Evolutionary conservation across 2,888 invertebrate genomes (phyloP).

Genomic region (Pyrochroa serraticornis): DNA sequence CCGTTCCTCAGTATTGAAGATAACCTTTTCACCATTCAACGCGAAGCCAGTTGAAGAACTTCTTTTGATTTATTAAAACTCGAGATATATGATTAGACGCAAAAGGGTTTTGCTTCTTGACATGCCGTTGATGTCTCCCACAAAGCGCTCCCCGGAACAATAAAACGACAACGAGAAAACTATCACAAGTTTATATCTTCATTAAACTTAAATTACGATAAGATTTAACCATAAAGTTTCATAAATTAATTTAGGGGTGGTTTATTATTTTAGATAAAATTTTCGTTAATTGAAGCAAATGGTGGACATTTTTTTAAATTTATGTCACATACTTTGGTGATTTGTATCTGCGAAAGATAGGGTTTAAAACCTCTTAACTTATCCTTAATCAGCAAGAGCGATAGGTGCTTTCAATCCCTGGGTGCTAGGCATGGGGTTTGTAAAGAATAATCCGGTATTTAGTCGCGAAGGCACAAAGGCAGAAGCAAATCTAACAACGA

Average conservation of each 20-base stretch:
- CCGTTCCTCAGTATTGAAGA: background rate
- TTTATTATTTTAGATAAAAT: too few species aligned
- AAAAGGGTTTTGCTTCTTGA: constrained; percentile 34
- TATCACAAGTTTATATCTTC: constrained; percentile 1
- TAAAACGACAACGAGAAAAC: constrained; percentile 2
- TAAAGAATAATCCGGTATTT: constrained; percentile 54
- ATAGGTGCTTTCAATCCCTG: constrained; percentile 14
- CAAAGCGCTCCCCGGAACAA: constrained; percentile 4
- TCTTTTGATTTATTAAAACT: constrained; percentile 22
- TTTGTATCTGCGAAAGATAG: too few species aligned
- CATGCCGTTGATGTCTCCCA: constrained; percentile 33
- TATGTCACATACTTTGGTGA: too few species aligned
- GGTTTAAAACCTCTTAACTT: background rate
- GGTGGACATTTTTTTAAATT: too few species aligned
- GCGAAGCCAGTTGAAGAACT: constrained; percentile 9
- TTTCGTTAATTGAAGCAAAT: too few species aligned
- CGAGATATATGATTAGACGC: constrained; percentile 26
- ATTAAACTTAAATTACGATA: too few species aligned
- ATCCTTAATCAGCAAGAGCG: constrained; percentile 34
- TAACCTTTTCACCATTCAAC: constrained; percentile 13
- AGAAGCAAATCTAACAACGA: constrained; percentile 46
- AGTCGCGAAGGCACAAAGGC: constrained; percentile 56
- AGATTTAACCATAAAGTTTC: too few species aligned
- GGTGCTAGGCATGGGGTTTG: constrained; percentile 38
- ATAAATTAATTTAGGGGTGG: too few species aligned